Percentiles rank a stretch among this genome's conserved stretches.
phyloP scores from a whole-genome alignment of 2,888 invertebrate species.

The Syrista parreyssii region DNA sequence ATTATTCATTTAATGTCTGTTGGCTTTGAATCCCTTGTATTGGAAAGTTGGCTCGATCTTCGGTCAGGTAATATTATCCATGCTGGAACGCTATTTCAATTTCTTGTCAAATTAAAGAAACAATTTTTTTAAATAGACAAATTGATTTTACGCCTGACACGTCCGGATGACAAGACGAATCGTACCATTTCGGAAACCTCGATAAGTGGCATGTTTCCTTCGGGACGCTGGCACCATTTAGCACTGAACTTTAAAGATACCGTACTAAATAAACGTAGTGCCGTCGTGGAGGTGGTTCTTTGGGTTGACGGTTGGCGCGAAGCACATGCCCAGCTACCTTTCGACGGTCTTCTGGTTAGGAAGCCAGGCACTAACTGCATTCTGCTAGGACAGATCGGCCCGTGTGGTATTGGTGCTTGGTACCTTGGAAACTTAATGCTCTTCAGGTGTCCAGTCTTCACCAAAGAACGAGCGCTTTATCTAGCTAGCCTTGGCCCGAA shows the following conservation, averaged over 20 bases:
- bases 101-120: constrained; percentile 7
- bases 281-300: constrained; percentile 71
- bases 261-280: constrained; percentile 69
- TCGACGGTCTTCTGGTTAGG: constrained; percentile 72
- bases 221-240: constrained; percentile 71
- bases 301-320: constrained; percentile 73
- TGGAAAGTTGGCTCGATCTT: constrained; percentile 73
- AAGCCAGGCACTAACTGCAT: constrained; percentile 71
- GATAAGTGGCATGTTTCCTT: constrained; percentile 65
- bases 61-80: constrained; percentile 54
- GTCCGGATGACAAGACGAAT: constrained; percentile 68
- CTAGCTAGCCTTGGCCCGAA: constrained; percentile 70
- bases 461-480: constrained; percentile 69
- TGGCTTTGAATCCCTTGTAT: constrained; percentile 73
- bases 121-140: constrained; percentile 59
- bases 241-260: constrained; percentile 72
- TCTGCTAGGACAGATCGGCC: constrained; percentile 68
- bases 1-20: constrained; percentile 72
- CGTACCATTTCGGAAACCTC: constrained; percentile 69
- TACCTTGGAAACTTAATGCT: constrained; percentile 70
- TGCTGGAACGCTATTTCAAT: not conserved
- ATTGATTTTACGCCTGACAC: constrained; percentile 68
- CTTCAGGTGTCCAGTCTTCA: constrained; percentile 71
- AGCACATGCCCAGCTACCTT: constrained; percentile 69
- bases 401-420: constrained; percentile 65